Base-by-base conservation (phyloP, 2,797 vertebrate genomes). In the Enteromius paludinosus region DNA sequence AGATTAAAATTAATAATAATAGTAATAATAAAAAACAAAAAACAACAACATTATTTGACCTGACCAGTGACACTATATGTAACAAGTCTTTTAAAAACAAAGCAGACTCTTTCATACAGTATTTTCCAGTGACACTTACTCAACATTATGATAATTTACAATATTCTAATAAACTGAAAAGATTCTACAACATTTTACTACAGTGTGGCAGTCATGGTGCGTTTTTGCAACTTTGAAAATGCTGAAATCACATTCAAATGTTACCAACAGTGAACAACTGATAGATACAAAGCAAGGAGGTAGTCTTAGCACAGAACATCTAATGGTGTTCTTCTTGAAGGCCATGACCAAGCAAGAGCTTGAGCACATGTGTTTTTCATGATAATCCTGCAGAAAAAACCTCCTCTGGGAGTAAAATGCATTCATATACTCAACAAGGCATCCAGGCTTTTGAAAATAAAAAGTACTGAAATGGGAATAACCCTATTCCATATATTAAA, bases 41-140 rank as follows among this genome's bases (percentile, higher is more conserved):
- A 41, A 43, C 2, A 17, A 33, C 1, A 71, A 76, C 54, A 43
- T 62, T 17, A 76, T 76, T 61, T 76, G 56, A 76, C 73, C 56
- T 76, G 54, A 59, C 54, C 23, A 45, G 5, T 14, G 14, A 28
- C 54, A 12, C 54, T 75, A 17, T 25, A 62, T 30, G 23, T 61
- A 62, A 76, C 56, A 62, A 35, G 52, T 41, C 33, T 59, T 73
- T 54, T 35, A 54, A 73, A 73, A 54, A 54, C 47, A 72, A n/a
- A 73, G 18, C 43, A 52, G 18, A 52, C 47, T 54, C 18, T 72
- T 35, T 35, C 28, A 54, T 35, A 35, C 28, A n/a, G 47, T 35
- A 38, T 41, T 41, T 59, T 59, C 72, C 72, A 74, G 72, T 75
- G 72, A 75, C 33, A 74, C 72, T 33, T 54, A 54, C 47, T 35